Evolutionary conservation across 2,113 vertebrate genomes (phyloP).

Genomic region (Burhinus oedicnemus): DNA sequence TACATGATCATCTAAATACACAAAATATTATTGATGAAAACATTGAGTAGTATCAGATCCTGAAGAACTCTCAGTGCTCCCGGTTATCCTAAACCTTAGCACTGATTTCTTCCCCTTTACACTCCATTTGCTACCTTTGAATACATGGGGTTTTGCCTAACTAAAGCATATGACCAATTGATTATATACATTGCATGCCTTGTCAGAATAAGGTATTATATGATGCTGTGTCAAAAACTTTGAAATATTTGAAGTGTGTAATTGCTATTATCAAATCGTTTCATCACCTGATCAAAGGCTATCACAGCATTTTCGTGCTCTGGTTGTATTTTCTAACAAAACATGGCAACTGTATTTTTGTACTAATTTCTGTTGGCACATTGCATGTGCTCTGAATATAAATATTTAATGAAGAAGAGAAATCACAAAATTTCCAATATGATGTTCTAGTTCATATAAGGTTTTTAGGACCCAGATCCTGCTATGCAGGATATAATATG

Average conservation of each 20-base stretch:
- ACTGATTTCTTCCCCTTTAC: not conserved
- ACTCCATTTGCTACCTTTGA: not conserved
- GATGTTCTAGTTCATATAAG: not conserved
- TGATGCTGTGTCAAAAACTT: not conserved
- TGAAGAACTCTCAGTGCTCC: not conserved
- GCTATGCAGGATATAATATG: not conserved
- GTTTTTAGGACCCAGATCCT: not conserved
- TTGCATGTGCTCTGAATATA: not conserved
- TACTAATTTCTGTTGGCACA: not conserved
- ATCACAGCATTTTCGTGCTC: not conserved
- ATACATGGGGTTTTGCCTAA: not conserved
- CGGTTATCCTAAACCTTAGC: not conserved
- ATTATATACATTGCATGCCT: not conserved
- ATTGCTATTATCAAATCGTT: not conserved
- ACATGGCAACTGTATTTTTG: not conserved
- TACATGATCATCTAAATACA: not conserved
- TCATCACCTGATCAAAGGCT: not conserved
- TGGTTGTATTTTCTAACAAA: not conserved
- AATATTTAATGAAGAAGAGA: not conserved
- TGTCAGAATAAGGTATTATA: not conserved
- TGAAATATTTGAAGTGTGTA: not conserved
- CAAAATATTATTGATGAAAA: not conserved
- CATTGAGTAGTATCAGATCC: not conserved
- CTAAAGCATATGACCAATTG: not conserved
- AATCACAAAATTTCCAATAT: not conserved